Percentiles rank a stretch among this genome's conserved stretches.
These are phyloP conservation scores for Epinotia brunnichana DNA, from an alignment of 2,888 invertebrate genomes.

Conservation along the genomic window DNA sequence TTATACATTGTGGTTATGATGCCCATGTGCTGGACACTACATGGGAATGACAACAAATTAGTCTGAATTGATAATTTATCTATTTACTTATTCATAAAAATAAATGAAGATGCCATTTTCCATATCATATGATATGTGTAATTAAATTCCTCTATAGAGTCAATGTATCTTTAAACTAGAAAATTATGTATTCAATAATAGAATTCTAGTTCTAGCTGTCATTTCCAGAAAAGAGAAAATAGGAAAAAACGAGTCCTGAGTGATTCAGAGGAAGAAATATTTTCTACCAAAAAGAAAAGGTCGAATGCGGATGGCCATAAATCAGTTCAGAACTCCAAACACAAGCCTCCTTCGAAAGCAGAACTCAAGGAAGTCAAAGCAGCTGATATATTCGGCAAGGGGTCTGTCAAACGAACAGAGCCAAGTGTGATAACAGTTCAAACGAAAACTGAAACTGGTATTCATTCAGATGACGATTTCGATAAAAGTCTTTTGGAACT, in stretches of 20 bases:
- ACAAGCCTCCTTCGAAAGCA: conserved; percentile 54
- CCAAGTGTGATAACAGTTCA: conserved; percentile 73
- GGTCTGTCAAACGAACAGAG: conserved; percentile 84
- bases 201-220: background rate
- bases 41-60: no score
- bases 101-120: no score
- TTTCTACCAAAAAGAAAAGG: conserved; percentile 58
- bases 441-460: conserved; percentile 77
- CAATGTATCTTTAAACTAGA: no score
- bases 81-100: no score
- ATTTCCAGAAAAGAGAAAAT: conserved; percentile 66
- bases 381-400: conserved; percentile 85
- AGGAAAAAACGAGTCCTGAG: conserved; percentile 60
- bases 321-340: conserved; percentile 54
- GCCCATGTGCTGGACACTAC: no score
- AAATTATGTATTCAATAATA: background rate
- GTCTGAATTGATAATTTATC: no score
- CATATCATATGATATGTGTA: no score
- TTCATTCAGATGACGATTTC: conserved; percentile 88
- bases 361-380: conserved; percentile 72
- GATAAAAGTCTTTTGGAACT: conserved; percentile 86
- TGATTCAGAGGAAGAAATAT: conserved; percentile 70
- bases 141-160: no score
- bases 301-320: conserved; percentile 49
- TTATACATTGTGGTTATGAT: no score